Evolutionary conservation across 2,888 invertebrate genomes (phyloP), one percentile per base, ranked within the genome.

Genomic region (Crepidodera aurea): DNA sequence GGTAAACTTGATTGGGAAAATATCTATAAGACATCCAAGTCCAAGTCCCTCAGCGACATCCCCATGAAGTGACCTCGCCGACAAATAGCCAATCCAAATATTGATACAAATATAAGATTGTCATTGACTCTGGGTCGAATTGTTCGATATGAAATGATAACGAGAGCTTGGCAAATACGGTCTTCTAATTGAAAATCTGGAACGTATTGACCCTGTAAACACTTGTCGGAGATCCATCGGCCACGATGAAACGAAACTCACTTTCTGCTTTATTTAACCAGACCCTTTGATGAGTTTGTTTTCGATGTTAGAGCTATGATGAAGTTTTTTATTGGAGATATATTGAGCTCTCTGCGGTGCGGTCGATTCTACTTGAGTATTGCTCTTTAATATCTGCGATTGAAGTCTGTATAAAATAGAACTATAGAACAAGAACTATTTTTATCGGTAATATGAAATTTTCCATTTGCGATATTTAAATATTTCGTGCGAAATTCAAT

Each of bases 141-240:
- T 78, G 79, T 78, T 72, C 78, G 79, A 80, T 81, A 81, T 81
- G 79, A 80, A 81, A 80, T 81, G 79, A 80, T 81, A 80, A 80
- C 81, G 80, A 81, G 81, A 78, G 81, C 75, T 78, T 66, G 70
- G 79, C 76, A 81, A 81, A 81, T 80, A 80, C 75, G 73, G 76
- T 72, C 73, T 76, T 77, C 81, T 81, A 81, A 81, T 81, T 81
- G 80, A 48, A 81, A 80, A 80, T 79, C 79, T 78, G 78, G 79
- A 74, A 76, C 72, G 73, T 81, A 78, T 81, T 81, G 81, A 80
- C 80, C 79, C 75, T 78, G 80, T 79, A 80, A 80, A 80, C 80
- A 81, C 80, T 81, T 79, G 78, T 79, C 76, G 68, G 69, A 75
- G 77, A 79, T 79, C 79, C 78, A 79, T 79, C 77, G 78, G 72